Conservation (phyloP, 2,888 invertebrate genomes). For the Nephrotoma flavescens region DNA sequence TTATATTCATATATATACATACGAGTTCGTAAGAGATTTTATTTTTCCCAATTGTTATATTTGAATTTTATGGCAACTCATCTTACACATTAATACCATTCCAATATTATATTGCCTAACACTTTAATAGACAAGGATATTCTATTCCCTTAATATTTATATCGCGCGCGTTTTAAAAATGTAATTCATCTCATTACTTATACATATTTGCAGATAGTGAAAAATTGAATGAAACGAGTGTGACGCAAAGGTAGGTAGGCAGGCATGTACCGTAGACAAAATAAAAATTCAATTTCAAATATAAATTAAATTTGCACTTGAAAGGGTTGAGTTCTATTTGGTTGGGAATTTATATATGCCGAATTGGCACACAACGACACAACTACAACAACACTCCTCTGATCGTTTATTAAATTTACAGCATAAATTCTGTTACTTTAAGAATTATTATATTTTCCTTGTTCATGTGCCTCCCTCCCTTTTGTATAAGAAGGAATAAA, state of each 20-base stretch:
- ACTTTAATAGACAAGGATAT: neutral
- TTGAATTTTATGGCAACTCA: neutral
- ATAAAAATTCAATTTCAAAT: neutral
- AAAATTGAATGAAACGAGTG: neutral
- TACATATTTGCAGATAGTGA: neutral
- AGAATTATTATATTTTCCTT: neutral
- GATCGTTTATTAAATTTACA: neutral
- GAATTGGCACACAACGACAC: neutral
- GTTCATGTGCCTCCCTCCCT: neutral
- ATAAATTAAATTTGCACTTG: neutral
- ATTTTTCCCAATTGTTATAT: neutral
- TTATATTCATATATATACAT: neutral
- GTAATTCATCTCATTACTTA: neutral
- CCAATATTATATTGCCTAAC: neutral
- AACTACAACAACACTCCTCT: neutral
- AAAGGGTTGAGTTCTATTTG: neutral
- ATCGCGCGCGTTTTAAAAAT: neutral
- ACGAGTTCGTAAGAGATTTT: neutral
- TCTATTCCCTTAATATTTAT: neutral
- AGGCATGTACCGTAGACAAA: neutral
- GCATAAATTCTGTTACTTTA: neutral
- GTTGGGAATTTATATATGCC: neutral
- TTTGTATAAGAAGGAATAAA: neutral
- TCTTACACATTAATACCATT: neutral
- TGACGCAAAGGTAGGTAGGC: neutral